A percentile compares a stretch with the other conserved stretches of the same genome.
These are phyloP conservation scores for Daboia siamensis DNA, from an alignment of 2,113 vertebrate species.

Conservation along the genomic window DNA sequence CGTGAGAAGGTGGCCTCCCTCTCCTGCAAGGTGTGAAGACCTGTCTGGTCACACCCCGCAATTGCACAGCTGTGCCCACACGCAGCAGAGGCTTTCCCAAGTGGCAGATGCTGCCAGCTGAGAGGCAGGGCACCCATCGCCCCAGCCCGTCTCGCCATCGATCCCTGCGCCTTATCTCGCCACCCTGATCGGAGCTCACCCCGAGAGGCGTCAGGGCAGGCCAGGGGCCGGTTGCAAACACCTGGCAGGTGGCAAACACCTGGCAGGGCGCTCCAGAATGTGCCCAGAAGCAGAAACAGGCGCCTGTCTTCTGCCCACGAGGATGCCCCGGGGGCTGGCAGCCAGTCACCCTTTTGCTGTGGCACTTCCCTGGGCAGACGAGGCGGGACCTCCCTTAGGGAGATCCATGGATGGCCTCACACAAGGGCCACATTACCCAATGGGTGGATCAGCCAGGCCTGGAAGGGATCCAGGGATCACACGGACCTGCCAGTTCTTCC, in stretches of 20 bases:
- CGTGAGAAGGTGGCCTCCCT: not conserved
- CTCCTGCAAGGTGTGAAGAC: not conserved
- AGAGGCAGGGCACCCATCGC: not conserved
- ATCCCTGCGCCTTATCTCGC: not conserved
- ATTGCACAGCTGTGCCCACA: not conserved
- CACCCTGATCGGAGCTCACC: not conserved
- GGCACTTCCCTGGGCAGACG: not conserved
- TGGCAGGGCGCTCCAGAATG: not conserved
- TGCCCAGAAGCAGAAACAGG: not conserved
- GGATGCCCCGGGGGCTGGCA: not conserved
- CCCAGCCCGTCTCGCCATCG: not conserved
- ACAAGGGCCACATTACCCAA: not conserved
- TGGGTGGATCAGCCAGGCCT: not conserved
- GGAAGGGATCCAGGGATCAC: not conserved
- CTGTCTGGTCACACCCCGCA: not conserved
- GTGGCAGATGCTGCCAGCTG: not conserved
- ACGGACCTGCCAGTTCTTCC: not conserved
- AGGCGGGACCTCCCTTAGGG: not conserved
- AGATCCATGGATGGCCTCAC: not conserved
- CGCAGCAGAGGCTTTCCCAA: not conserved
- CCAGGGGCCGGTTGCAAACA: not conserved
- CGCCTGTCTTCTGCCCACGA: not conserved
- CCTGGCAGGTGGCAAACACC: not conserved
- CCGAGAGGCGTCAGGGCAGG: not conserved
- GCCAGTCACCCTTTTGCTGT: not conserved